Percentiles rank a stretch among this genome's conserved stretches.
Evolutionary conservation across 2,888 invertebrate genomes (phyloP).

Genomic region (Eilema depressum): DNA sequence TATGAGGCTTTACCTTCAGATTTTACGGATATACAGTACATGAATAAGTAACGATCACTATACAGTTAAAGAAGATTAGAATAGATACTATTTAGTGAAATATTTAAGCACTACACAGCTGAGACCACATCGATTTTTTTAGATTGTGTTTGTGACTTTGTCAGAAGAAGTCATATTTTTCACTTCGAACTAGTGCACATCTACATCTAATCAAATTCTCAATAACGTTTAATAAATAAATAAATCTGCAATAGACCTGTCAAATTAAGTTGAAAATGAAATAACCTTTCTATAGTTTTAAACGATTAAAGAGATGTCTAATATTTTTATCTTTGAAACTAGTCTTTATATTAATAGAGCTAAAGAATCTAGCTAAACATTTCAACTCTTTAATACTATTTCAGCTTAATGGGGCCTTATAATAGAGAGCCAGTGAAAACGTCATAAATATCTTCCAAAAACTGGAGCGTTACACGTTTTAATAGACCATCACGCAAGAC

Average conservation of each 20-base stretch:
- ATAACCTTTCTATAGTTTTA: not conserved
- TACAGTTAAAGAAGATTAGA: conserved; percentile 30
- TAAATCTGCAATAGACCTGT: not conserved
- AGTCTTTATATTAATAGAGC: not conserved
- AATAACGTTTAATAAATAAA: no score
- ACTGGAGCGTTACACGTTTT: conserved; percentile 45
- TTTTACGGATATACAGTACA: conserved; percentile 26
- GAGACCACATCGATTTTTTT: not conserved
- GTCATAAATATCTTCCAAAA: conserved; percentile 46
- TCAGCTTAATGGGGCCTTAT: not conserved
- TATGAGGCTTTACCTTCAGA: conserved; percentile 36
- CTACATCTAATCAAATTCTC: no score
- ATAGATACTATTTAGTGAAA: conserved; percentile 20
- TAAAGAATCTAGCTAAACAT: not conserved
- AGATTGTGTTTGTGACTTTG: not conserved
- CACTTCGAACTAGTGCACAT: no score
- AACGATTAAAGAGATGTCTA: not conserved
- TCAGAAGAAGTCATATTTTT: no score
- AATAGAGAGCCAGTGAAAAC: conserved; percentile 43
- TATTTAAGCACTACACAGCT: conserved; percentile 12
- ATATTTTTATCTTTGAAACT: not conserved
- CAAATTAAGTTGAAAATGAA: not conserved
- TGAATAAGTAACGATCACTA: conserved; percentile 44
- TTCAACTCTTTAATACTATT: not conserved
- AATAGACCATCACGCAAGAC: conserved; percentile 46